phyloP scores from a whole-genome alignment of 2,888 invertebrate species.

The Parochlus steinenii region DNA sequence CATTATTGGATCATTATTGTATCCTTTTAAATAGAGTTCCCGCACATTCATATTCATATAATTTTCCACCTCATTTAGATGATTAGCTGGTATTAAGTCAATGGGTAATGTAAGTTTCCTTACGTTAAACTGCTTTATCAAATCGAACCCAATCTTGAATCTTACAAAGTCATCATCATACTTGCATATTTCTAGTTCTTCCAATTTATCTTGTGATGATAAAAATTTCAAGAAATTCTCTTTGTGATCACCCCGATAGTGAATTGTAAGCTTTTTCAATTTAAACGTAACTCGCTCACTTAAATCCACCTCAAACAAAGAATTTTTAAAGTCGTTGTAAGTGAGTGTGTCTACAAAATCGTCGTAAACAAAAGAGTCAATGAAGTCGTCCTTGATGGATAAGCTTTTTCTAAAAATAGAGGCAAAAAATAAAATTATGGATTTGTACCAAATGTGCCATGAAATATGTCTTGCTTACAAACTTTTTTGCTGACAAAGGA shows the following conservation, averaged over 20 bases:
- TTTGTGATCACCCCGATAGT: conserved; percentile 10
- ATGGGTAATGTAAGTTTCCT: conserved; percentile 9
- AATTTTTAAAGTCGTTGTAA: conserved; percentile 10
- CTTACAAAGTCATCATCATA: conserved; percentile 11
- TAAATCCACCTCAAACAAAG: conserved; percentile 10
- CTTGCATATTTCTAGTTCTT: conserved; percentile 9
- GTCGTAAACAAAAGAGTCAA: conserved; percentile 9
- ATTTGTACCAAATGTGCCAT: no score
- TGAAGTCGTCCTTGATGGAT: conserved; percentile 11
- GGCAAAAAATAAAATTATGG: no score
- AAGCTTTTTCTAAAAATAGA: no score
- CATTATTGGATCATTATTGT: conserved; percentile 7
- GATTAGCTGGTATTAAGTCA: conserved; percentile 6
- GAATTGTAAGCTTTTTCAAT: conserved; percentile 9
- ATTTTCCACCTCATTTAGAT: not conserved
- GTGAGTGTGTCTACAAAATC: conserved; percentile 10
- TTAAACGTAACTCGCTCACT: conserved; percentile 6
- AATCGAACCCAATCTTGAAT: conserved; percentile 10
- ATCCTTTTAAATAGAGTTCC: conserved; percentile 3
- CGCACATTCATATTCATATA: conserved; percentile 8
- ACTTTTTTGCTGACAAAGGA: conserved; percentile 8
- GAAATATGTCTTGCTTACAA: conserved; percentile 3
- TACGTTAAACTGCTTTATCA: conserved; percentile 6
- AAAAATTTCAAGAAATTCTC: conserved; percentile 9
- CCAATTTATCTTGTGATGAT: conserved; percentile 5